Evolutionary conservation across 2,113 vertebrate genomes (phyloP).

Genomic region (Ptyas mucosa): DNA sequence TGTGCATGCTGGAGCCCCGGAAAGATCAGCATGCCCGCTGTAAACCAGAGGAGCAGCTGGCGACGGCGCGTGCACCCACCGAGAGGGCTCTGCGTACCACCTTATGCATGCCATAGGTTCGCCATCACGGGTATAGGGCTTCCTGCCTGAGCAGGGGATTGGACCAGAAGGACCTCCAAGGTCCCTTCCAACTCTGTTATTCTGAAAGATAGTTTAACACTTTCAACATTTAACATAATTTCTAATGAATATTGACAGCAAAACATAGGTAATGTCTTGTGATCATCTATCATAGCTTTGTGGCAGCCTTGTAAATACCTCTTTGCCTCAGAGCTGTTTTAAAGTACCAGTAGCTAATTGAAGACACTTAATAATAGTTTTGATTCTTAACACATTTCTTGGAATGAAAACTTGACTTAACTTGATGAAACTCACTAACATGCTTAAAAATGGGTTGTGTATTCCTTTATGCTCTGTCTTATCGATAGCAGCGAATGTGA

Average conservation of each 20-base stretch:
- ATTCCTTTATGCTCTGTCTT: neutral
- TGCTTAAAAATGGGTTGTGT: neutral
- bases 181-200: neutral
- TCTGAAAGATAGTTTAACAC: neutral
- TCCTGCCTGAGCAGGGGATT: neutral
- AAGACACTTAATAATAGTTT: neutral
- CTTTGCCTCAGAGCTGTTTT: neutral
- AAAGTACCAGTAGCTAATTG: neutral
- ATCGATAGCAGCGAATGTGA: neutral
- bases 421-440: neutral
- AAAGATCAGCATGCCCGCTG: too few species aligned
- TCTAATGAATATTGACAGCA: neutral
- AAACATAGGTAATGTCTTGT: neutral
- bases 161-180: neutral
- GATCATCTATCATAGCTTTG: neutral
- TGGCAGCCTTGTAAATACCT: neutral
- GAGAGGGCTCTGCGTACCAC: too few species aligned
- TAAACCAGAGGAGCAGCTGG: too few species aligned
- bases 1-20: too few species aligned
- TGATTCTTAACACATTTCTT: neutral
- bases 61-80: fast-evolving
- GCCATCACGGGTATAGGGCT: neutral
- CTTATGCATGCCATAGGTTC: too few species aligned
- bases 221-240: neutral
- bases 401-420: neutral